Conservation (phyloP, 2,113 vertebrate species). For the Aegithalos caudatus region DNA sequence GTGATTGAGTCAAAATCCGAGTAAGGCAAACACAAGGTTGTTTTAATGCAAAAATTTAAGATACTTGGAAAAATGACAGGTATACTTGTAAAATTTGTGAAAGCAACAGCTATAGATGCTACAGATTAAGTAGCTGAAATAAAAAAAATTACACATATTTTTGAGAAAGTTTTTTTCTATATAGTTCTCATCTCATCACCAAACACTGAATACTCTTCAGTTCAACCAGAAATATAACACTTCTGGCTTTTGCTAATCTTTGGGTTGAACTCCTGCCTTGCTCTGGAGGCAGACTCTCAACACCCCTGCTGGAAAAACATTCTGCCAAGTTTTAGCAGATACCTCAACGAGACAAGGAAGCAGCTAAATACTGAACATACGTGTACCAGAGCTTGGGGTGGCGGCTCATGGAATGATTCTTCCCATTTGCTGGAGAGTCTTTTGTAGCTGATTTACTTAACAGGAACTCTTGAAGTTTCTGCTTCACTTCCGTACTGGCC, state of each 20-base stretch:
- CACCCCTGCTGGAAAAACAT: background rate
- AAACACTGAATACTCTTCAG: background rate
- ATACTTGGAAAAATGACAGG: background rate
- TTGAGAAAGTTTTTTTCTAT: background rate
- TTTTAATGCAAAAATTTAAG: background rate
- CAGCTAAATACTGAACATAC: constrained; percentile 77
- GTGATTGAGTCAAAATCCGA: background rate
- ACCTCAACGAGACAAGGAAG: background rate
- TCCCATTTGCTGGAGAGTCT: constrained; percentile 83
- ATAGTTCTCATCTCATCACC: background rate
- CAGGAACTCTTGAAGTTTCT: constrained; percentile 99
- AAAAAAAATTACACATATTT: background rate
- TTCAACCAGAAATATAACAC: background rate
- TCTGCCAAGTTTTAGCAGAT: background rate
- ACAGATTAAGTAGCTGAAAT: background rate
- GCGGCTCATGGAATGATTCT: constrained; percentile 84
- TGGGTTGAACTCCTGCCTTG: background rate
- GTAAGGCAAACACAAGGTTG: background rate
- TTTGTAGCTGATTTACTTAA: constrained; percentile 94
- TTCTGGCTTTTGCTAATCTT: background rate
- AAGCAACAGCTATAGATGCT: background rate
- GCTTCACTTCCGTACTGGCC: constrained; percentile 97
- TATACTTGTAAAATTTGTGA: background rate
- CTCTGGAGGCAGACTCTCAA: background rate
- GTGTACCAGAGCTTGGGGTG: constrained; percentile 96